A percentile compares a stretch with the other conserved stretches of the same genome.
phyloP scores from a whole-genome alignment of 1,140 invertebrate species.

The Zaprionus tsacasi region DNA sequence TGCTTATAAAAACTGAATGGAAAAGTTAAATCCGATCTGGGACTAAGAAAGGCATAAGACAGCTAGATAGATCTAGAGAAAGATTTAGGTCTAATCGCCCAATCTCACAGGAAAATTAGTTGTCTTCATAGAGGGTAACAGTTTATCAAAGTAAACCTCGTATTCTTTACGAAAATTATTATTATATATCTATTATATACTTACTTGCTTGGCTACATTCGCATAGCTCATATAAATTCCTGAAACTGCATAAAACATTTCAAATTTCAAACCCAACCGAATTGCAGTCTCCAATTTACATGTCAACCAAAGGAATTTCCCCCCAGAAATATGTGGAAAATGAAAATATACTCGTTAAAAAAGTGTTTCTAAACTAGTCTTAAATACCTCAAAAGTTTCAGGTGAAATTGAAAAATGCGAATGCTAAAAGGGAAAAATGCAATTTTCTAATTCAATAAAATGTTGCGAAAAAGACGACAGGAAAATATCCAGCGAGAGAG shows the following conservation, averaged over 20 bases:
- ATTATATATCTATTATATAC: no score
- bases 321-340: neutral
- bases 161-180: no score
- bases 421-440: conserved; percentile 6
- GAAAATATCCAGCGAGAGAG: neutral
- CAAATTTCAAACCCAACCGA: neutral
- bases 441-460: conserved; percentile 14
- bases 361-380: neutral
- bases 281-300: neutral
- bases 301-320: neutral
- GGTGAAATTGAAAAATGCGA: conserved; percentile 6
- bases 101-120: no score
- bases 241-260: no score
- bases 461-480: neutral
- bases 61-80: neutral
- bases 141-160: no score
- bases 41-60: neutral
- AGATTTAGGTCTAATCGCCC: no score
- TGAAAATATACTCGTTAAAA: neutral
- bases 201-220: no score
- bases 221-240: no score
- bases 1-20: neutral
- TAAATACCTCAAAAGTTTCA: conserved; percentile 7
- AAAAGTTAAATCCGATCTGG: neutral
- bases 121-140: no score